These are phyloP conservation scores for Heteronetta atricapilla DNA, from an alignment of 2,113 vertebrate genomes.

Conservation along the genomic window DNA sequence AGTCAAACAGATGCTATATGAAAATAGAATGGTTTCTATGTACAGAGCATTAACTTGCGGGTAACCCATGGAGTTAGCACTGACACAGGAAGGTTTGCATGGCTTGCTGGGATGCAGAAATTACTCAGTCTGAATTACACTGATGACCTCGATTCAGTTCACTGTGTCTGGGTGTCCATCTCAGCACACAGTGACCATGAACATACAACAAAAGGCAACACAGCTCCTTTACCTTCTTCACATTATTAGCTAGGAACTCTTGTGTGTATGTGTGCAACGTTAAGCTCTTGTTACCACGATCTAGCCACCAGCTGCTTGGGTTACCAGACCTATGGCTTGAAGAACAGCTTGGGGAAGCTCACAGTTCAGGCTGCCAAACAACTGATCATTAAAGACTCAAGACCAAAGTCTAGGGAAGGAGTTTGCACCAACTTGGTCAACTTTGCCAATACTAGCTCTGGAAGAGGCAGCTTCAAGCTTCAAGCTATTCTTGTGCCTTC, in stretches of 20 bases:
- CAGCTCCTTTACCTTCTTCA: neutral
- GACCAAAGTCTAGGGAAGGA: neutral
- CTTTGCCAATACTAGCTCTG: neutral
- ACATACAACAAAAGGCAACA: neutral
- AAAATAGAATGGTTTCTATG: neutral
- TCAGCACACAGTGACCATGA: neutral
- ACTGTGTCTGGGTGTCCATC: neutral
- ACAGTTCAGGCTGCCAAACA: neutral
- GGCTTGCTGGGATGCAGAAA: neutral
- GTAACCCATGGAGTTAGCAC: neutral
- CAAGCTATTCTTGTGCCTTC: neutral
- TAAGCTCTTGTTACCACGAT: neutral
- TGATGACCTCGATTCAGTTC: neutral
- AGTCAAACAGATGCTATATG: neutral
- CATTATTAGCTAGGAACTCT: neutral
- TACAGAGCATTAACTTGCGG: neutral
- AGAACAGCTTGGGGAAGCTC: neutral
- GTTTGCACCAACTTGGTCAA: neutral
- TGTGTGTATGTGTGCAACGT: neutral
- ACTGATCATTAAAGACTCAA: neutral
- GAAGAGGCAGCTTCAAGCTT: neutral
- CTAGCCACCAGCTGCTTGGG: neutral
- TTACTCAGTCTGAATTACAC: neutral
- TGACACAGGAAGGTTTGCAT: neutral
- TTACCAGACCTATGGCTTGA: neutral